phyloP scores from a whole-genome alignment of 2,113 vertebrate species.

The Platichthys flesus region DNA sequence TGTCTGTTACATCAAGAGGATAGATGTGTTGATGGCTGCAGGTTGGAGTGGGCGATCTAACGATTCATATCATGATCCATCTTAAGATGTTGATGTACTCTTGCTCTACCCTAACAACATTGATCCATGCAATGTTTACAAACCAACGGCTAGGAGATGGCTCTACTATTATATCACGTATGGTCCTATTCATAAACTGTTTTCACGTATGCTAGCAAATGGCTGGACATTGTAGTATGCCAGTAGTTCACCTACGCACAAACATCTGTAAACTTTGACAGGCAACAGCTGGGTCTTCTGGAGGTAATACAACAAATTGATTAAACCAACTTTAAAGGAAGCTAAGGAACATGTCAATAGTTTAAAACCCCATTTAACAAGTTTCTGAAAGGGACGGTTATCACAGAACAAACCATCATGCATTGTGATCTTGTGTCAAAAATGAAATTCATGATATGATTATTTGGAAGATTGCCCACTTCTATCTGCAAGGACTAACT shows the following conservation, averaged over 20 bases:
- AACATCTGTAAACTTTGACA: neutral
- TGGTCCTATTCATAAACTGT: too few relatives aligned
- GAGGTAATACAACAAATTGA: neutral
- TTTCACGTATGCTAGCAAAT: too few relatives aligned
- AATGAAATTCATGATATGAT: neutral
- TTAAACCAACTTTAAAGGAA: neutral
- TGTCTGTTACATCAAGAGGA: constrained; percentile 42
- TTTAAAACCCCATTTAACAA: neutral
- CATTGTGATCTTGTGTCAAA: neutral
- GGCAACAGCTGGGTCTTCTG: neutral
- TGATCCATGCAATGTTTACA: neutral
- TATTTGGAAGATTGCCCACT: neutral
- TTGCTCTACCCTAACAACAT: neutral
- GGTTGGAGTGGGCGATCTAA: neutral
- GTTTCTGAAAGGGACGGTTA: neutral
- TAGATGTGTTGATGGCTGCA: constrained; percentile 9
- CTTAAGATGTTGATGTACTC: neutral
- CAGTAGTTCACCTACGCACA: neutral
- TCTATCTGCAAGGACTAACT: constrained; percentile 25
- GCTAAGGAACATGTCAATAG: neutral
- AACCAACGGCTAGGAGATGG: neutral
- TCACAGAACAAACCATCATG: neutral
- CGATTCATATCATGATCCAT: too few relatives aligned
- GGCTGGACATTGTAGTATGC: neutral
- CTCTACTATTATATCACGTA: neutral